Base-by-base conservation (phyloP, 1,140 invertebrate genomes). In the Mactra quadrangularis region DNA sequence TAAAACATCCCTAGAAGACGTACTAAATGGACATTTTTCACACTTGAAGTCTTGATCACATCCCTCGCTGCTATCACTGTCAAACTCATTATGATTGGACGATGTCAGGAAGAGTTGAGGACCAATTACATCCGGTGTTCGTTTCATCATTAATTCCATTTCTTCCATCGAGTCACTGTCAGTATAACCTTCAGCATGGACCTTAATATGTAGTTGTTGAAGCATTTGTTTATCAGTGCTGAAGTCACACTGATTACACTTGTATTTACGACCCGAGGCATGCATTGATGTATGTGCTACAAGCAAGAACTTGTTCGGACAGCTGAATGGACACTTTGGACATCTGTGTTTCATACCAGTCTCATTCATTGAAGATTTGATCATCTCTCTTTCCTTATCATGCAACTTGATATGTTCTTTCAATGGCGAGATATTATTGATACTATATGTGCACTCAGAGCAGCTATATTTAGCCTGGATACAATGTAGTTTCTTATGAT, bases 401-500 rank as follows among this genome's bases (percentile, higher is more conserved):
- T 91, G 90, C 0, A 90, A 83, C 52, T 82, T 87, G 66, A 87
- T 85, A 78, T 92, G 91, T 71, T 92, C 89, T 22, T 84, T 85
- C 9, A 90, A 74, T 9, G 89, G 85, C 31, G 87, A 87, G 76
- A 79, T 85, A 62, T 87, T 85, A 25, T 88, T 83, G 25, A 89
- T 87, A 64, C 88, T 89, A 85, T 88, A 93, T 3, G 87, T 87
- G 57, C 92, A 92, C 19, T 89, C 70, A 17, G 76, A 84, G 68
- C 92, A 93, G 25, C 76, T 84, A 75, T 88, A 91, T 17, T 87
- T 84, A 3, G 88, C 90, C 17, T 68, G 64, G 1, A 87, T 87
- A 13, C 86, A 86, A 70, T 93, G 91, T 57, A 91, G 85, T n/a
- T 70, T 86, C 38, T 83, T 89, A 72, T 93, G 92, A 66, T 89